Base-by-base conservation (phyloP, 2,888 invertebrate species). In the Eutolmus rufibarbis region DNA sequence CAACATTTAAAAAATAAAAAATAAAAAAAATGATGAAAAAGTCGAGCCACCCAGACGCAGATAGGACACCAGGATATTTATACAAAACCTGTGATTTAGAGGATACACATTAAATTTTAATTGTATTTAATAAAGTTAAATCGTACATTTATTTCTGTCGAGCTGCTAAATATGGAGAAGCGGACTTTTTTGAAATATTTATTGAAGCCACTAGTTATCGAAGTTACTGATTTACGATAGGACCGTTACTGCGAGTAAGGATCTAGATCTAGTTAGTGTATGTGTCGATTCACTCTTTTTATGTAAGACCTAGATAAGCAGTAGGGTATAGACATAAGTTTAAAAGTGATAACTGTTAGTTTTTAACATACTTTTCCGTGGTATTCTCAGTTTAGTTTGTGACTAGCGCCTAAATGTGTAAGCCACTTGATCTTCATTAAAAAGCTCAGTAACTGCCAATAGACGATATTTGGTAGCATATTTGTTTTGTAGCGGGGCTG, bases 71-170 rank as follows among this genome's bases (percentile, higher is more conserved):
- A 85, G 85, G 85, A 85, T 74, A 74, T 43, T 85, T 46, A 46
- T 85, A 85, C 74, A 85, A 46, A 85, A 85, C 85, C 85, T 85
- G 85, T 85, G 85, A 85, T 85, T 85, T 85, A 85, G 74, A 43
- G 74, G 85, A 85, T 85, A 85, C 85, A 85, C 74, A 74, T 85
- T 85, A 74, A 85, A 85, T 74, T 85, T 85, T 74, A 74, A 85
- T 74, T 85, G 74, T 85, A 85, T 85, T 85, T 85, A 84, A 81
- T 56, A 81, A 84, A 85, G 31, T 31, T 37, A 74, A 74, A 85
- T n/a, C 66, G 51, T 19, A 85, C 82, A 57, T 82, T 57, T 82
- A 85, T 43, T 85, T 66, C 66, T 66, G 28, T 66, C 28, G 66
- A 66, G 66, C 66, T 66, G 28, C 66, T 28, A 81, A 81, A 81